Conservation (phyloP, 2,113 vertebrate genomes). For the Salvelinus fontinalis region DNA sequence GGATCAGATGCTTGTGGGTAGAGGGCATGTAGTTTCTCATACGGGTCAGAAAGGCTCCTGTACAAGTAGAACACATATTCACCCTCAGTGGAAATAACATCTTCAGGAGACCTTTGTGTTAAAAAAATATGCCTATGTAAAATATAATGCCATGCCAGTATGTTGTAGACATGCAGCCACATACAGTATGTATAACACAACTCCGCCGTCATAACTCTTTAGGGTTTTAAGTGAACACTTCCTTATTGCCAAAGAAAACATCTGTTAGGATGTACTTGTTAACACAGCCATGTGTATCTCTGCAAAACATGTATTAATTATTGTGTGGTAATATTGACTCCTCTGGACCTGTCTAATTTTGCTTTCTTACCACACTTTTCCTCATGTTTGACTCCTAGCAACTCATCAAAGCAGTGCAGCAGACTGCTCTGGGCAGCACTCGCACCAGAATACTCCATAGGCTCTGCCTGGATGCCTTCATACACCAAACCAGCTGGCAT, state of each 20-base stretch:
- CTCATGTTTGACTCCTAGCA: slow-evolving; percentile 81
- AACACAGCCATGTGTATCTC: neutral
- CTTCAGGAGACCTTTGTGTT: too few relatives aligned
- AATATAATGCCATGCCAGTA: too few relatives aligned
- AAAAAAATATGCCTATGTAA: too few relatives aligned
- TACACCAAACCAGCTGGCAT: slow-evolving; percentile 83
- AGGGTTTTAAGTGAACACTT: too few relatives aligned
- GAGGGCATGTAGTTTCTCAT: slow-evolving; percentile 92
- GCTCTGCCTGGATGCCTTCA: slow-evolving; percentile 76
- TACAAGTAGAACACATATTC: neutral
- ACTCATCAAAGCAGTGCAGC: slow-evolving; percentile 86
- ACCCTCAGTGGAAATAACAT: too few relatives aligned
- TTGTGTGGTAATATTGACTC: neutral
- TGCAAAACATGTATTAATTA: neutral
- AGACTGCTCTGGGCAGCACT: slow-evolving; percentile 89
- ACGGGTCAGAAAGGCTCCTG: slow-evolving; percentile 83
- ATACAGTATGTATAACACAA: too few relatives aligned
- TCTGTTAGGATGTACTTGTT: too few relatives aligned
- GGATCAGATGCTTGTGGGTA: slow-evolving; percentile 78
- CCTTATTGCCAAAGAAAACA: too few relatives aligned
- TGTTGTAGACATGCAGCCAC: too few relatives aligned
- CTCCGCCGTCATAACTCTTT: too few relatives aligned
- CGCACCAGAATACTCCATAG: slow-evolving; percentile 81
- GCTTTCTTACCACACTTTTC: slow-evolving; percentile 73
- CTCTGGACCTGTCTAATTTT: too few relatives aligned